Base-by-base conservation (phyloP, 2,797 vertebrate species). In the Helarctos malayanus region DNA sequence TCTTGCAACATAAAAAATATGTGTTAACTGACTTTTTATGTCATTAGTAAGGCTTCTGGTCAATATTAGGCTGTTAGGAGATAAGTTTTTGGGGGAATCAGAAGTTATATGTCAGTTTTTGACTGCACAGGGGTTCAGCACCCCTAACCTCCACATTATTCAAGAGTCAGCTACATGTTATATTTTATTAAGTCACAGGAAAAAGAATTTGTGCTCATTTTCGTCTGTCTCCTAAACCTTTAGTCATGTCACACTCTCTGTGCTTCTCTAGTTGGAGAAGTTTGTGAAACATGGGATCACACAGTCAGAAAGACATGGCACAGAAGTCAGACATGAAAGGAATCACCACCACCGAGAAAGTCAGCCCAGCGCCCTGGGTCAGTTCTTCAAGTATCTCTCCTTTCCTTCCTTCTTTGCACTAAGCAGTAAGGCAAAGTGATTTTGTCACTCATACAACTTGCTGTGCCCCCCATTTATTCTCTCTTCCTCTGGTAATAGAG, bases 341-440 rank as follows among this genome's bases (percentile, higher is more conserved):
- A 41, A 32, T 29, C 27, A 35, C 8, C 29, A 27, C 10, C 21
- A 47, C 12, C 29, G n/a, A 88, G 59, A 69, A 68, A 76, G 71
- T 75, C 18, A 4, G 16, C 15, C 23, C 14, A 12, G 9, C 8
- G 38, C 10, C 16, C 8, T 18, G 3, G 12, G 32, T 19, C 78
- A 13, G 92, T 69, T 92, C 59, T 68, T 84, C 32, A 3, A 12
- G 14, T 45, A 15, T 45, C 75, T 3, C 11, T 79, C 45, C 41
- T 18, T 76, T 59, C 80, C 41, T 57, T 13, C 38, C 35, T 95
- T 35, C 38, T 92, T 86, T 27, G 11, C 49, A 49, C 75, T 23
- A 54, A 92, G n/a, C 41, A 97, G 27, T 4, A 75, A 79, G 21
- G 13, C 87, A 91, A 88, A 92, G 65, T 73, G 49, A 73, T 49